phyloP scores from a whole-genome alignment of 2,888 invertebrate species.

The Onthophagus sagittarius region DNA sequence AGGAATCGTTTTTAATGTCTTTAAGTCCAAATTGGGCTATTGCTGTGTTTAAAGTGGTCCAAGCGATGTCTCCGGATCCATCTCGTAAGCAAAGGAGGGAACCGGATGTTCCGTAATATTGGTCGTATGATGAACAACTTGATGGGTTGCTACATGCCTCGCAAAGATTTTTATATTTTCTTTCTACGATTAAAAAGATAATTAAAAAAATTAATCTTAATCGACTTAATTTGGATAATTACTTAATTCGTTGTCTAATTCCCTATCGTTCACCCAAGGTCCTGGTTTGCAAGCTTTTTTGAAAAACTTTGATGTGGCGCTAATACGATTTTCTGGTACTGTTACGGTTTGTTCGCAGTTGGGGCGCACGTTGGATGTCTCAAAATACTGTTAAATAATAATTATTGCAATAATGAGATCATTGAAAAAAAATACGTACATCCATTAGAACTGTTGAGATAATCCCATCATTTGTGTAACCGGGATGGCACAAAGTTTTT shows the following conservation, averaged over 20 bases:
- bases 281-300: conserved; percentile 81
- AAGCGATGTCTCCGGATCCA: conserved; percentile 76
- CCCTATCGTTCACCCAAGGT: conserved; percentile 69
- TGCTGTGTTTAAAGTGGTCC: conserved; percentile 72
- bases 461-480: conserved; percentile 66
- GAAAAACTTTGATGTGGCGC: conserved; percentile 71
- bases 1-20: conserved; percentile 44
- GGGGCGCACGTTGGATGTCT: conserved; percentile 63
- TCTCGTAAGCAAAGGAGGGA: conserved; percentile 75
- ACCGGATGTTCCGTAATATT: conserved; percentile 80
- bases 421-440: conserved; percentile 49
- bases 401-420: neutral
- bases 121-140: conserved; percentile 64
- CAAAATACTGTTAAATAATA: conserved; percentile 62
- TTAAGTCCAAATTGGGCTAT: conserved; percentile 60
- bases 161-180: conserved; percentile 68
- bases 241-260: conserved; percentile 65
- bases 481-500: conserved; percentile 78
- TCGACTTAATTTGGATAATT: conserved; percentile 40
- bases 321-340: conserved; percentile 72
- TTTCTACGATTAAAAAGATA: conserved; percentile 49
- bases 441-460: conserved; percentile 61
- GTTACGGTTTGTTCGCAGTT: conserved; percentile 67
- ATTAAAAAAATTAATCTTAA: conserved; percentile 8
- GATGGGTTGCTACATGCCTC: conserved; percentile 62